phyloP scores from a whole-genome alignment of 2,113 vertebrate genomes.

The Silurus asotus region DNA sequence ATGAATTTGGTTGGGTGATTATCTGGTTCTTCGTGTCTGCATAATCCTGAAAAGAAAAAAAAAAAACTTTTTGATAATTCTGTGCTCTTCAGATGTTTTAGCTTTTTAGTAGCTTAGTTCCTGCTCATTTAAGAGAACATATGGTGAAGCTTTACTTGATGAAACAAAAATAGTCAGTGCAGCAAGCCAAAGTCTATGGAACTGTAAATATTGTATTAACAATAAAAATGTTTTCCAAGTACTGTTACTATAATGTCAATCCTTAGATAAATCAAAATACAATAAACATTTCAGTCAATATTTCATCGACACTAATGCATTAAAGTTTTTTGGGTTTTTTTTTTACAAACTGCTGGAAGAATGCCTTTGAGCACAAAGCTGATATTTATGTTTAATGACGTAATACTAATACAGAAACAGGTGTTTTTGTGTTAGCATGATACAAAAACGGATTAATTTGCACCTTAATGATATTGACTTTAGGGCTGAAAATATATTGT shows the following conservation, averaged over 20 bases:
- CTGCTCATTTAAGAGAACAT: not conserved
- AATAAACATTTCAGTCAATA: not conserved
- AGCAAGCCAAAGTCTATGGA: not conserved
- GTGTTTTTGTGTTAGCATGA: not conserved
- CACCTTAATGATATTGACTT: too few relatives aligned
- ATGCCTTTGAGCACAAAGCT: not conserved
- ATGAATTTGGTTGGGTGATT: not conserved
- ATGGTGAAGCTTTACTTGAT: constrained; percentile 10
- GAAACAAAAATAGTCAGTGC: constrained; percentile 14
- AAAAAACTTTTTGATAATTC: not conserved
- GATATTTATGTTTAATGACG: not conserved
- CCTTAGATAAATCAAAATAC: not conserved
- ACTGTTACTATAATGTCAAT: not conserved
- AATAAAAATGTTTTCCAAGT: constrained; percentile 11
- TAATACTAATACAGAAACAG: not conserved
- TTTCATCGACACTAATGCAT: constrained; percentile 2
- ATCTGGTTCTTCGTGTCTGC: not conserved
- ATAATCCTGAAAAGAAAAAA: not conserved
- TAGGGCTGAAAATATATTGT: too few relatives aligned
- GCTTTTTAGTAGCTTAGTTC: constrained; percentile 11
- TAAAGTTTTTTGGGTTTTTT: not conserved
- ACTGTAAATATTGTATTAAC: constrained; percentile 17
- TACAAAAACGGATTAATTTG: too few relatives aligned
- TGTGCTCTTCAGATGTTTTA: not conserved
- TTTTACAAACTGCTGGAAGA: not conserved